Base-by-base conservation (phyloP, 2,797 vertebrate species). In the Hydrocynus forskahlii region DNA sequence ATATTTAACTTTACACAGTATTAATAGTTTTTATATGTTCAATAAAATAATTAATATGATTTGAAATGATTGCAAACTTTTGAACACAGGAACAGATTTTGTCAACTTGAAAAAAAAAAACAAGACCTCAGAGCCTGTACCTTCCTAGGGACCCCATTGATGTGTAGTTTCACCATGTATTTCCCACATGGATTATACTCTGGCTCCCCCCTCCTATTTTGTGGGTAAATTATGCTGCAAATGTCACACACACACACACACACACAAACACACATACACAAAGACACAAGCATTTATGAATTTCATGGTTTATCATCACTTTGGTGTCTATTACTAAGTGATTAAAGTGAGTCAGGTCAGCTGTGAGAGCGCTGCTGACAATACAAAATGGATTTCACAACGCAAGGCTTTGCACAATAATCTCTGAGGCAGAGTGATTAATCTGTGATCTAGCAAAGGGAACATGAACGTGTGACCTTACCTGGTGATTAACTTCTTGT, bases 111-210 rank as follows among this genome's bases (percentile, higher is more conserved):
- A 67, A 67, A 19, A 19, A 73, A 74, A 35, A 60, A 17, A n/a
- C n/a, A 52, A 29, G 23, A 29, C 7, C 35, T 8, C 14, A 40
- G 19, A 9, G 12, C 43, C 57, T 60, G n/a, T 92, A 99, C 98
- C 97, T 99, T 99, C 89, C 98, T 96, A 83, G 98, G 97, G 68
- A 99, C 98, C 21, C 98, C 98, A n/a, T 98, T 99, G 87, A 99
- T 97, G 88, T 99, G 97, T 72, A 99, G 95, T 83, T 99, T 99
- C 76, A 99, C 98, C 97, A 98, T 99, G 88, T 99, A 99, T 83
- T 99, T 99, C 81, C 98, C 98, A 93, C 98, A 99, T 0, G 98
- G 98, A 88, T 99, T 99, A 86, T 99, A 99, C 88, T 99, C 97
- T 0, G 98, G 98, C 54, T 98, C 94, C 52, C 97, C 97, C 80